These are phyloP conservation scores for Deilephila elpenor DNA, from an alignment of 2,888 invertebrate genomes.

Conservation along the genomic window DNA sequence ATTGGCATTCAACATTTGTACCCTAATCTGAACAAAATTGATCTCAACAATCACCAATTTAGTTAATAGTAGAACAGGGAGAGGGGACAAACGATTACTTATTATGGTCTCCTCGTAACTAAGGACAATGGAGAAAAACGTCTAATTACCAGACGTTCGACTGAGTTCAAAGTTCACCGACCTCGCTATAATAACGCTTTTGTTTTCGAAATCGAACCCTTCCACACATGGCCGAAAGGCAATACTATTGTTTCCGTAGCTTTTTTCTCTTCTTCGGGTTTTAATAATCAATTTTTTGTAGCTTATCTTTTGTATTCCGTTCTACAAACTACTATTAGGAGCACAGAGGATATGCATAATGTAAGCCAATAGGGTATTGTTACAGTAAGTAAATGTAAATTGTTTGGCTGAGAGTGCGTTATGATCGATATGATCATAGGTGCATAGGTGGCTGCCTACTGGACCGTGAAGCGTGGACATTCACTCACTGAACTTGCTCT, in stretches of 20 bases:
- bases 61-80: slow-evolving; percentile 59
- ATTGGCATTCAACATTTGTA: slow-evolving; percentile 18
- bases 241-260: slow-evolving; percentile 30
- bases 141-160: slow-evolving; percentile 64
- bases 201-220: slow-evolving; percentile 28
- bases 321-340: not conserved
- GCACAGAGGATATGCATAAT: slow-evolving; percentile 32
- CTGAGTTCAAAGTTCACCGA: slow-evolving; percentile 59
- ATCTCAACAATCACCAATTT: slow-evolving; percentile 56
- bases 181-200: slow-evolving; percentile 41
- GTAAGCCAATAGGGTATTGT: slow-evolving; percentile 51
- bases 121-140: slow-evolving; percentile 69
- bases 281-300: no score
- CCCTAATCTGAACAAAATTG: slow-evolving; percentile 32
- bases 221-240: slow-evolving; percentile 12
- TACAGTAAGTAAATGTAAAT: slow-evolving; percentile 50
- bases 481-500: slow-evolving; percentile 32
- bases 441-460: slow-evolving; percentile 43
- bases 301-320: not conserved
- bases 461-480: slow-evolving; percentile 42
- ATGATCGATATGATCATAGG: slow-evolving; percentile 59
- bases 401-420: slow-evolving; percentile 50
- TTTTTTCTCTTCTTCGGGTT: no score
- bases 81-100: slow-evolving; percentile 62
- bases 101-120: slow-evolving; percentile 65